Conservation (phyloP, 2,797 vertebrate species). For the Lacerta bilineata region DNA sequence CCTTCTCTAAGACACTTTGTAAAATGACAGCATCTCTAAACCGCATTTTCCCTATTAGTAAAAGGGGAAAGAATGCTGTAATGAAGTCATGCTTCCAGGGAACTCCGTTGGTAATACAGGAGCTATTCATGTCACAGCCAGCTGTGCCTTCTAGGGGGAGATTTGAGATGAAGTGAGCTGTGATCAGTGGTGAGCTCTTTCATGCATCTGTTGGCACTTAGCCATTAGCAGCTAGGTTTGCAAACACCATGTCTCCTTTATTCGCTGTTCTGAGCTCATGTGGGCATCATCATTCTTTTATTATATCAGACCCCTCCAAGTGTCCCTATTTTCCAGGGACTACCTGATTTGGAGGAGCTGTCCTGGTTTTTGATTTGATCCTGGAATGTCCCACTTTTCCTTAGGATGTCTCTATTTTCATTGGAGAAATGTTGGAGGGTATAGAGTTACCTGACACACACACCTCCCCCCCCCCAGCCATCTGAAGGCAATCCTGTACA, state of each 20-base stretch:
- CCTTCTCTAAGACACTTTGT: rapidly evolving
- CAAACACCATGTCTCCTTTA: background rate
- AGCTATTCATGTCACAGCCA: background rate
- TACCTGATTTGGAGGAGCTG: too few relatives aligned
- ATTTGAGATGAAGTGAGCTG: background rate
- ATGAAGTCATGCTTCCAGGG: background rate
- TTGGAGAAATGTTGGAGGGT: too few relatives aligned
- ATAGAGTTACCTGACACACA: too few relatives aligned
- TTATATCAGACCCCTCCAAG: too few relatives aligned
- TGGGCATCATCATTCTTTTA: background rate
- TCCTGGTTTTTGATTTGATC: too few relatives aligned
- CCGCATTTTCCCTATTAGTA: background rate
- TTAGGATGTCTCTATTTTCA: too few relatives aligned
- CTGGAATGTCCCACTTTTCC: too few relatives aligned
- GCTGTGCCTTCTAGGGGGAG: background rate
- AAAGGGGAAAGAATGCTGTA: background rate
- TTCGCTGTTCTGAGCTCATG: background rate
- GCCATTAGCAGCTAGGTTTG: background rate
- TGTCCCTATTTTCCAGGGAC: too few relatives aligned
- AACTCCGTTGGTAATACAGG: background rate
- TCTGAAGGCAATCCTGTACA: too few relatives aligned
- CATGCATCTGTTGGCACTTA: background rate
- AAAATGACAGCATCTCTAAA: background rate
- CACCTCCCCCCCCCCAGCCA: too few relatives aligned
- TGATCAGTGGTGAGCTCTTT: background rate